phyloP scores from a whole-genome alignment of 2,888 invertebrate genomes.

The Acanthosepion pharaonis region DNA sequence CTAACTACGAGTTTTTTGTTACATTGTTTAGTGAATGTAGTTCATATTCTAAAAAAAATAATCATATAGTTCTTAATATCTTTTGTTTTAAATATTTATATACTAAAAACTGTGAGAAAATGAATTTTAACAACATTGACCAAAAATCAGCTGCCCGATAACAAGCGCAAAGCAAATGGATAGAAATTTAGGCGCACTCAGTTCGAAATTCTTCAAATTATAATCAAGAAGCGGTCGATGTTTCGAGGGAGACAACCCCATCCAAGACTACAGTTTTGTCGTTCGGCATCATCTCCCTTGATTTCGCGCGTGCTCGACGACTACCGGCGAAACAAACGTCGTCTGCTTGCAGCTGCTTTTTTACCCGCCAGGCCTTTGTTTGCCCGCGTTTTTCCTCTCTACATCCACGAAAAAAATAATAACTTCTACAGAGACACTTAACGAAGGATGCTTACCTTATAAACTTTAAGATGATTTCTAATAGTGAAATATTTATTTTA shows the following conservation, averaged over 20 bases:
- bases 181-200: background rate
- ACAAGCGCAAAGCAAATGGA: background rate
- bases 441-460: background rate
- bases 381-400: background rate
- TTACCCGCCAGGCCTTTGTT: constrained; percentile 15
- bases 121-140: background rate
- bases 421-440: background rate
- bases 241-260: constrained; percentile 43
- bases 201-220: background rate
- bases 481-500: background rate
- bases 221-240: background rate
- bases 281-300: constrained; percentile 45
- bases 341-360: constrained; percentile 41
- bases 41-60: background rate
- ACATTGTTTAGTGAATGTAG: background rate
- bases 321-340: background rate
- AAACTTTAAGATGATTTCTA: background rate
- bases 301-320: background rate
- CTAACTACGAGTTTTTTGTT: too few relatives aligned
- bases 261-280: background rate
- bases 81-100: background rate
- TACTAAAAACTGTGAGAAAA: background rate
- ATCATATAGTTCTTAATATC: background rate
- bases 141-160: fast-evolving
- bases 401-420: background rate